phyloP scores from a whole-genome alignment of 2,113 vertebrate genomes.

The Arothron firmamentum region DNA sequence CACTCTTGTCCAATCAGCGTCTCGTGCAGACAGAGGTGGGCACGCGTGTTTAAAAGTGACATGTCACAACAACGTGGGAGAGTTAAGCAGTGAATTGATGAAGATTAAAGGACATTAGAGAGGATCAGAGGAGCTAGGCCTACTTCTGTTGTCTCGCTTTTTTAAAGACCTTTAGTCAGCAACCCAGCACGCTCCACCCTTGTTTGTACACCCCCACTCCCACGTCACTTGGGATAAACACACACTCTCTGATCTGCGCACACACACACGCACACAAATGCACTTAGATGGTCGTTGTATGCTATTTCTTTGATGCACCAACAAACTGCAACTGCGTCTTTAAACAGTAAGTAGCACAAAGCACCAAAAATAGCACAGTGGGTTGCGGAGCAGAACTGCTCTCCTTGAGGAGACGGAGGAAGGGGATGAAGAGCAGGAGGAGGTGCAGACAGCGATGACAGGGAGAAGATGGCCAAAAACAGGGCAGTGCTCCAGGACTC shows the following conservation, averaged over 20 bases:
- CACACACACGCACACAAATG: constrained; percentile 14
- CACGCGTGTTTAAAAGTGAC: constrained; percentile 18
- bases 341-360: constrained; percentile 79
- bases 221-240: constrained; percentile 38
- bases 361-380: constrained; percentile 76
- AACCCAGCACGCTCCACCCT: constrained; percentile 43
- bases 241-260: constrained; percentile 25
- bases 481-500: constrained; percentile 31
- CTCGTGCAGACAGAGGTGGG: constrained; percentile 8
- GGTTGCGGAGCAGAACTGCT: constrained; percentile 73
- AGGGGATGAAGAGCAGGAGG: constrained; percentile 36
- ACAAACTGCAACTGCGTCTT: constrained; percentile 73
- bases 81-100: neutral
- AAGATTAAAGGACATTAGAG: constrained; percentile 23
- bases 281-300: constrained; percentile 39
- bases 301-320: constrained; percentile 56
- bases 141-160: constrained; percentile 18
- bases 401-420: constrained; percentile 61
- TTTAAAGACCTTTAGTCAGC: constrained; percentile 53
- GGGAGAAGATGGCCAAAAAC: constrained; percentile 45
- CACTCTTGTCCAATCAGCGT: constrained; percentile 41
- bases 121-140: constrained; percentile 36
- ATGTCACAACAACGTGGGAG: constrained; percentile 1
- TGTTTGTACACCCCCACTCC: constrained; percentile 42
- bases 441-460: constrained; percentile 43